Base-by-base conservation (phyloP, 2,113 vertebrate species). In the Saccopteryx leptura region DNA sequence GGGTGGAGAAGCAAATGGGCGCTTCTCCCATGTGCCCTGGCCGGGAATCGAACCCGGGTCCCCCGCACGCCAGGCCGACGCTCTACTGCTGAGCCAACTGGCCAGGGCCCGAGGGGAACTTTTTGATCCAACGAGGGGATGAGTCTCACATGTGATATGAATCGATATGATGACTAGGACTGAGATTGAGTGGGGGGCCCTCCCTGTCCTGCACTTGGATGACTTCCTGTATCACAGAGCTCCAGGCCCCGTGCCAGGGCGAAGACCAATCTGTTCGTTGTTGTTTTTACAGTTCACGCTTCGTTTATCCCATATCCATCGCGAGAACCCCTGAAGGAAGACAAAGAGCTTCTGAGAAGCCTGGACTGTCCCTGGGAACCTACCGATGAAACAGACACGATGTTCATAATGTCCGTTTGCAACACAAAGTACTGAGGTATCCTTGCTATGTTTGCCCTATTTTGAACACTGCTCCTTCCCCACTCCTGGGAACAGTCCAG, bases 81-180 rank as follows among this genome's bases (percentile, higher is more conserved):
- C n/a, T n/a, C n/a, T n/a, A n/a, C n/a, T n/a, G n/a, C n/a, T n/a
- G n/a, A n/a, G n/a, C n/a, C n/a, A n/a, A n/a, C n/a, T n/a, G n/a
- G n/a, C n/a, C n/a, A n/a, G n/a, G n/a, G n/a, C n/a, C 12, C 39
- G 11, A 56, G 39, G 50, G 75, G 39, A 54, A 23, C 5, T 21
- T 31, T n/a, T 11, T 15, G 2, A 23, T 18, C 9, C 2, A 13
- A 48, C 8, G 21, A 0, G 0, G n/a, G 28, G 23, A 33, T 8
- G 21, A 13, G 26, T 60, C 48, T 75, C 10, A 1, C 5, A n/a
- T 12, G 12, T 11, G 23, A 17, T 15, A 21, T 6, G 9, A 61
- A 50, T 48, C 28, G 19, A 80, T 33, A 39, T 48, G 23, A 66
- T 60, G 21, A 26, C 1, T 23, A 74, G n/a, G 46, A 52, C 28